phyloP scores from a whole-genome alignment of 2,113 vertebrate species.

The Tachysurus vachellii region DNA sequence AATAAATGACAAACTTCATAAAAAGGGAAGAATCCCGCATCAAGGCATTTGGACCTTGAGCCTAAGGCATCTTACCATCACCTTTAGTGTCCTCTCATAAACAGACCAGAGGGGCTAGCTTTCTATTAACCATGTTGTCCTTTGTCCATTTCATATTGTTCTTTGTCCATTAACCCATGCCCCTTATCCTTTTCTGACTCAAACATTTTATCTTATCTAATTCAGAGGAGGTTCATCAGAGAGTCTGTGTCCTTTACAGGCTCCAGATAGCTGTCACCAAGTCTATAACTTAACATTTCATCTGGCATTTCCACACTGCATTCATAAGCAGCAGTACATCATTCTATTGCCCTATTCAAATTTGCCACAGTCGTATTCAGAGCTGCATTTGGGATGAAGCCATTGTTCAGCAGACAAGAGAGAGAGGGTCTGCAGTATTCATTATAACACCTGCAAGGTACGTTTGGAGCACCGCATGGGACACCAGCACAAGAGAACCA shows the following conservation, averaged over 20 bases:
- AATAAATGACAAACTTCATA: constrained; percentile 8
- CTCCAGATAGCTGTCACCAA: constrained; percentile 16
- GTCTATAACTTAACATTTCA: constrained; percentile 40
- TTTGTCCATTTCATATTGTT: constrained; percentile 11
- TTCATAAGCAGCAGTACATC: constrained; percentile 47
- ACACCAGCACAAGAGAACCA: constrained; percentile 6
- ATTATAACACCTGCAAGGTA: constrained; percentile 21
- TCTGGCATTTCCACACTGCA: constrained; percentile 41
- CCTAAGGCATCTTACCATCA: neutral
- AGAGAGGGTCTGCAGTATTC: constrained; percentile 16
- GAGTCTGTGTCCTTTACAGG: constrained; percentile 34
- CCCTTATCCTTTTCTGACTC: constrained; percentile 12
- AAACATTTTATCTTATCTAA: constrained; percentile 40
- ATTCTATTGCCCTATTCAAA: constrained; percentile 48
- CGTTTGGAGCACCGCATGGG: constrained; percentile 17
- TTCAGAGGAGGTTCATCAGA: constrained; percentile 6
- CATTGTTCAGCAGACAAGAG: constrained; percentile 29
- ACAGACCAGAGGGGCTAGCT: neutral
- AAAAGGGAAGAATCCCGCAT: neutral
- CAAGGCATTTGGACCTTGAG: neutral
- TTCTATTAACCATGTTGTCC: constrained; percentile 45
- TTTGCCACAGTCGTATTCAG: constrained; percentile 31
- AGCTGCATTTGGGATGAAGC: constrained; percentile 9
- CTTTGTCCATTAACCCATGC: neutral
- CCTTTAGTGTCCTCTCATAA: neutral